A percentile compares a stretch with the other conserved stretches of the same genome.
Evolutionary conservation across 2,888 invertebrate species (phyloP).

Genomic region (Hirudinaria manillensis): DNA sequence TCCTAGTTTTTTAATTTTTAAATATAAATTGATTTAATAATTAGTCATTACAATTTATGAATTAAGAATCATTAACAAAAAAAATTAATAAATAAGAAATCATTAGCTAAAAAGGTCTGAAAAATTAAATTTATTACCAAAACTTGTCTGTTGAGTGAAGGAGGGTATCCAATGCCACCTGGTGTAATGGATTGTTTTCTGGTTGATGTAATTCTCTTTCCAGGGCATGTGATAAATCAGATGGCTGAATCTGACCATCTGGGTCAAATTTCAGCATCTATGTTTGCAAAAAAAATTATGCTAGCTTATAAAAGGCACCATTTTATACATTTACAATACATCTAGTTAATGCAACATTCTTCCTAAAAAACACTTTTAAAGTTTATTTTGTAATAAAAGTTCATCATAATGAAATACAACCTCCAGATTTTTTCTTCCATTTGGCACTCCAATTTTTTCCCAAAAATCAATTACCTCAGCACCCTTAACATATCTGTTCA

Average conservation of each 20-base stretch:
- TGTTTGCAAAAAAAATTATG: too few species aligned
- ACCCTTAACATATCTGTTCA: neutral
- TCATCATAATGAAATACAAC: neutral
- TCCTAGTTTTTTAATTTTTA: constrained; percentile 6
- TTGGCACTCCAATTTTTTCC: constrained; percentile 19
- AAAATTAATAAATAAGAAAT: too few species aligned
- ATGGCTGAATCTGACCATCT: neutral
- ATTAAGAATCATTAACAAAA: too few species aligned
- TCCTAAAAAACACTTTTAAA: too few species aligned
- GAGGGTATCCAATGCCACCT: constrained; percentile 9
- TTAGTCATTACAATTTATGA: too few species aligned
- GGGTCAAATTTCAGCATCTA: constrained; percentile 15
- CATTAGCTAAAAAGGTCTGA: neutral
- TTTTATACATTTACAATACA: too few species aligned
- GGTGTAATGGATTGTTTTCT: constrained; percentile 17
- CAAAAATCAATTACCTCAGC: constrained; percentile 21
- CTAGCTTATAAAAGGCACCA: too few species aligned
- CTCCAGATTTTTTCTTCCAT: constrained; percentile 14
- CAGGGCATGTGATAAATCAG: neutral
- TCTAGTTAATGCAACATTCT: too few species aligned
- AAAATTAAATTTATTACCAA: constrained; percentile 15
- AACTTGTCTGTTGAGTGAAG: constrained; percentile 27
- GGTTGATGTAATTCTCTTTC: constrained; percentile 5
- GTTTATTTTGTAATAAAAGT: neutral
- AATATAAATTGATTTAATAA: constrained; percentile 3